Evolutionary conservation across 2,113 vertebrate genomes (phyloP).

Genomic region (Neopipo cinnamomea): DNA sequence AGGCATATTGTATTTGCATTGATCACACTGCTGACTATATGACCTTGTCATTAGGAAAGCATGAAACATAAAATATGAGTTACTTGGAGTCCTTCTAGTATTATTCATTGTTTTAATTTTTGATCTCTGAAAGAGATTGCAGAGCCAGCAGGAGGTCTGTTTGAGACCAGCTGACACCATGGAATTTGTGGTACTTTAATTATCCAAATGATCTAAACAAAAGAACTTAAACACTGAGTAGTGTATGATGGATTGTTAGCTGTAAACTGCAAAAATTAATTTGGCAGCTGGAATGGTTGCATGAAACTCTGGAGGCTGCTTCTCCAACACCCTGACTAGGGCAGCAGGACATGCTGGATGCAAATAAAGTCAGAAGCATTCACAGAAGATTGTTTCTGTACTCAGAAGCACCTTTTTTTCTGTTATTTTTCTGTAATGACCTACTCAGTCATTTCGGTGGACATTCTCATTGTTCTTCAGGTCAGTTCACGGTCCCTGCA

Average conservation of each 20-base stretch:
- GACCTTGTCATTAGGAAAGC: constrained; percentile 54
- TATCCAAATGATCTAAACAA: constrained; percentile 61
- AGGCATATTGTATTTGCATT: constrained; percentile 42
- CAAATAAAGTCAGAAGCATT: neutral
- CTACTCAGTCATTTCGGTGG: neutral
- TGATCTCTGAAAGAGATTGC: constrained; percentile 28
- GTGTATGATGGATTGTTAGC: constrained; percentile 12
- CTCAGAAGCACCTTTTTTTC: neutral
- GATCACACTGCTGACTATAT: constrained; percentile 18
- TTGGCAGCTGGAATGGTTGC: constrained; percentile 6
- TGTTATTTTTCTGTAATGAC: neutral
- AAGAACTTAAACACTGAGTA: constrained; percentile 27
- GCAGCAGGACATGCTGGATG: neutral
- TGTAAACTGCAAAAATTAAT: constrained; percentile 40
- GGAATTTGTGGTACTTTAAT: constrained; percentile 38
- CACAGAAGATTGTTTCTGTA: neutral
- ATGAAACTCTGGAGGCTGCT: neutral
- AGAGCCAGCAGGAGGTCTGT: constrained; percentile 42
- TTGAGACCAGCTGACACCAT: constrained; percentile 41
- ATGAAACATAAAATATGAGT: constrained; percentile 32
- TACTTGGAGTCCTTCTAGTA: constrained; percentile 4
- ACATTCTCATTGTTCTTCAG: neutral
- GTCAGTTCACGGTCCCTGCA: neutral
- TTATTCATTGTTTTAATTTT: constrained; percentile 39
- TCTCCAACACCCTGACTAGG: neutral